A percentile compares a stretch with the other conserved stretches of the same genome.
Evolutionary conservation across 2,888 invertebrate genomes (phyloP).

Genomic region (Norana najaformis): DNA sequence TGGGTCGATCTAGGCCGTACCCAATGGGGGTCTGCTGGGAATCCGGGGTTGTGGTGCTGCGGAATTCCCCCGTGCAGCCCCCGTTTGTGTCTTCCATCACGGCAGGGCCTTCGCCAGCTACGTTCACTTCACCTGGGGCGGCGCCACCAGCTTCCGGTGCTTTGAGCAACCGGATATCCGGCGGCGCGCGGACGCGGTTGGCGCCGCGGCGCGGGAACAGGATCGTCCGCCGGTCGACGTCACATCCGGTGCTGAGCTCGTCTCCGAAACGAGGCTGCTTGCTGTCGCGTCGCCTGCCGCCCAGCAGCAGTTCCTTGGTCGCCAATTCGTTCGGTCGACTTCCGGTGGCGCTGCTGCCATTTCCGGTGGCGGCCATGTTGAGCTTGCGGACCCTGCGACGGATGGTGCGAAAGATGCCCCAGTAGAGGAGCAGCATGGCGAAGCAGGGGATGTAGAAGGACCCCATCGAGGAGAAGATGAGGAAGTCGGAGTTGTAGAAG

Average conservation of each 20-base stretch:
- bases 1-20: not conserved
- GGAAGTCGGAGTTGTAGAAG: slow-evolving; percentile 96
- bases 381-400: slow-evolving; percentile 54
- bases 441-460: slow-evolving; percentile 97
- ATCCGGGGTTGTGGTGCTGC: not conserved
- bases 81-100: not conserved
- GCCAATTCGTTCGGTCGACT: not conserved
- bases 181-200: not conserved
- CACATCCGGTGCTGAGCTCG: slow-evolving; percentile 54
- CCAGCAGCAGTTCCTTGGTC: not conserved
- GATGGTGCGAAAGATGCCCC: slow-evolving; percentile 90
- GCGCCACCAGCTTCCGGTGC: not conserved
- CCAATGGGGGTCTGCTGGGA: not conserved
- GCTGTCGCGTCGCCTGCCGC: slow-evolving; percentile 13
- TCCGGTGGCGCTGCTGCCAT: slow-evolving; percentile 15
- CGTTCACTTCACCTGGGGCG: not conserved
- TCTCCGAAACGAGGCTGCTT: slow-evolving; percentile 10
- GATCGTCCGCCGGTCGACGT: not conserved
- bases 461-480: slow-evolving; percentile 95
- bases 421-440: slow-evolving; percentile 96
- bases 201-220: slow-evolving; percentile 78
- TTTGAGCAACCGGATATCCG: not conserved
- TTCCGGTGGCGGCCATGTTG: slow-evolving; percentile 46
- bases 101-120: not conserved
- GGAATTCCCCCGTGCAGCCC: not conserved